Base-by-base conservation (phyloP, 1,140 invertebrate genomes). In the Danaus plexippus region DNA sequence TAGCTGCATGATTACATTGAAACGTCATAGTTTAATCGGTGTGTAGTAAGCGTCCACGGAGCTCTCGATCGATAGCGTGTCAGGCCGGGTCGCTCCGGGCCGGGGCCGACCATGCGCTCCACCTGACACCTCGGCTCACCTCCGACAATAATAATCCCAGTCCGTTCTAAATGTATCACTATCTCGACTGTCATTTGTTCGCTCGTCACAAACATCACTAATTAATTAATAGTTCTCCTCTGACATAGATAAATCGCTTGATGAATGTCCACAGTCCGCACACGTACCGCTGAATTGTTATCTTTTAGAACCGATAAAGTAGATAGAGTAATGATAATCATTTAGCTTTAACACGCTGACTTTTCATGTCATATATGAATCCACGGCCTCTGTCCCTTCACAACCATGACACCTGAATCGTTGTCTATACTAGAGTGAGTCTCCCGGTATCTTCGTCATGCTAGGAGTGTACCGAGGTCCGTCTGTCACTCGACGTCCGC, bases 51-150 rank as follows among this genome's bases (percentile, higher is more conserved):
- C 56, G 2, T 52, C 61, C 48, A 52, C 50, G 56, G 43, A 43
- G 18, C 43, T 62, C 15, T 1, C 15, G 55, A 72, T 72, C 67
- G 70, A 69, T 73, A 56, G 67, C 54, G 56, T 50, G 64, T 54
- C 53, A 59, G 66, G 56, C 51, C 62, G 59, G 59, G 53, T 55
- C 47, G 54, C 11, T 41, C 40, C 52, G 18, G 32, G 43, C 57
- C 57, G 61, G 15, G 9, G 47, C 52, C 45, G 57, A 18, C 15
- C 48, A 43, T n/a, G 47, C 57, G 52, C 32, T 50, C 57, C 54
- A 57, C 62, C 51, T 57, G 57, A 46, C 63, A 54, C 58, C 61
- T 40, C 48, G 47, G 47, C 52, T 58, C 45, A 43, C 57, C 52
- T 41, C 54, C 41, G 53, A 58, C 53, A 52, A 56, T 50, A 54